Base-by-base conservation (phyloP, 2,888 invertebrate genomes). In the Stegophylla sp. region DNA sequence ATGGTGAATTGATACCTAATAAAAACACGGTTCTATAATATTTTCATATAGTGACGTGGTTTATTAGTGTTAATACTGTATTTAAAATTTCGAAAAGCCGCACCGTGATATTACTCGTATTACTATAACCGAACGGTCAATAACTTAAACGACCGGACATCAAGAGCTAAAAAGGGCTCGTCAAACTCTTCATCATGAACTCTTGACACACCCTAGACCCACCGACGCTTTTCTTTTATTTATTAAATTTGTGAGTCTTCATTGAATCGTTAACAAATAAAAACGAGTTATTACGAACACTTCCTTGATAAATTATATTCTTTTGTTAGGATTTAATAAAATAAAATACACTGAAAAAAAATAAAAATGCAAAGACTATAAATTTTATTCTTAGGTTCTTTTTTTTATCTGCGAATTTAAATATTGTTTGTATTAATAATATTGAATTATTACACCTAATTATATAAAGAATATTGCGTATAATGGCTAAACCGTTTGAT, bases 71-170 rank as follows among this genome's bases (percentile, higher is more conserved):
- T 63, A 43, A 1, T 1, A 17, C n/a, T 20, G 51, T 51, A 9
- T 48, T 63, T 64, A 51, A 51, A 63, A 75, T 75, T 48, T 63
- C 28, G 34, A 64, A 28, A 17, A 64, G 28, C 34, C 51, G 74
- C 20, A 74, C 61, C n/a, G n/a, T n/a, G 9, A 56, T 71, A 56
- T 72, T 43, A 72, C 48, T 20, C 53, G 34, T n/a, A 9, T 48
- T 48, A n/a, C n/a, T n/a, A 17, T n/a, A 45, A 7, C 20, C 26
- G 3, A 34, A 17, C 67, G 3, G 20, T 7, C 26, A 26, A 61
- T 26, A 26, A 63, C 34, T 63, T 63, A 75, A 76, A 79, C 28
- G 67, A 69, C 79, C 79, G 79, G 79, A 79, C 79, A 71, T 61
- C 48, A 41, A 64, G 48, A 79, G 61, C 71, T 23, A 71, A 51